Base-by-base conservation (phyloP, 2,113 vertebrate genomes). In the Parotia lawesii region DNA sequence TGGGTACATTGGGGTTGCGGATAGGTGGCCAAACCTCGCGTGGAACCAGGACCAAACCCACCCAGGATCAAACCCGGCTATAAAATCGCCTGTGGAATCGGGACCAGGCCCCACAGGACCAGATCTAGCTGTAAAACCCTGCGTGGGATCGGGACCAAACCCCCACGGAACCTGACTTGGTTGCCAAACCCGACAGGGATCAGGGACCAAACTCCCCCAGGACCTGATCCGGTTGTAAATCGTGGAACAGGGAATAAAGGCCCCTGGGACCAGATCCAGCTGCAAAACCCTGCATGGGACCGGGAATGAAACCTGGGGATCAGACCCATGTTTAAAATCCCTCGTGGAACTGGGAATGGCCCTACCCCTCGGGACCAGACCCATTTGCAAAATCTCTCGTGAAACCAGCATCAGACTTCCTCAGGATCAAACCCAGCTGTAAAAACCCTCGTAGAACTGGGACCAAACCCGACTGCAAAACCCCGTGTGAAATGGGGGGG, bases 401-500 rank as follows among this genome's bases (percentile, higher is more conserved):
- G 45, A 9, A 38, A 67, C 24, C 7, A 1, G 69, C 9, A 29
- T 60, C 38, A 38, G n/a, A n/a, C 51, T 51, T 3, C 12, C 16
- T 23, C 10, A 14, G 86, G 23, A 38, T 44, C 28, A 53, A 81
- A 38, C 23, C 24, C 53, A 15, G 77, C 38, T 53, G 16, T 67
- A 38, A 53, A 58, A 66, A 28, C 28, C 20, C 5, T 29, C 3
- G 0, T 1, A 12, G 38, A n/a, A 25, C n/a, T 7, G 14, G 29
- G 45, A 54, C 24, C 40, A 19, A 67, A 40, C 38, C 16, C 9
- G 5, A 2, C 11, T 31, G 70, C 69, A 40, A 74, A 75, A 7
- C 4, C 8, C 25, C 2, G 4, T 16, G n/a, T 47, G 61, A n/a
- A 42, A 11, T 0, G 1, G 29, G 20, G 37, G 29, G 47, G 29